phyloP scores from a whole-genome alignment of 2,888 invertebrate genomes.

The Anarsia innoxiella region DNA sequence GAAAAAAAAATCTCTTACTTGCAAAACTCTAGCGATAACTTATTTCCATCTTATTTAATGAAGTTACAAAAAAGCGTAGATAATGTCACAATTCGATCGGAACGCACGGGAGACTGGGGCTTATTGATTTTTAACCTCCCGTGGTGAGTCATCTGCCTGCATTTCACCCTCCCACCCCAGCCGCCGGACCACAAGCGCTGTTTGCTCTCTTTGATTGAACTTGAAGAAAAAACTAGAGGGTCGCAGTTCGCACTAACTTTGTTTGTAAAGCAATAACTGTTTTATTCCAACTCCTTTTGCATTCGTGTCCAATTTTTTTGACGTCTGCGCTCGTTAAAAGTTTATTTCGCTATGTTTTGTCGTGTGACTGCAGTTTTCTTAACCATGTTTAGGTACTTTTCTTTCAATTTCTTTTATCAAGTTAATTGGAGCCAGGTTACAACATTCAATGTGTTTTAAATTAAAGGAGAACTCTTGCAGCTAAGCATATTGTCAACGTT shows the following conservation, averaged over 20 bases:
- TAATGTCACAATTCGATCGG: slow-evolving; percentile 16
- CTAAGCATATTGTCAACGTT: too few species aligned
- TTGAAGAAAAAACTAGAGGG: slow-evolving; percentile 38
- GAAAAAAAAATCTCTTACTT: too few species aligned
- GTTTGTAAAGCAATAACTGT: slow-evolving; percentile 48
- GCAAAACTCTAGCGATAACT: too few species aligned
- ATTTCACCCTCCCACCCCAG: slow-evolving; percentile 25
- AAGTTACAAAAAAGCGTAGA: too few species aligned
- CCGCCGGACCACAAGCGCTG: slow-evolving; percentile 34
- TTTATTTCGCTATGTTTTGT: slow-evolving; percentile 16
- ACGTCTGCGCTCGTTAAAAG: slow-evolving; percentile 31
- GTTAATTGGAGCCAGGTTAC: too few species aligned
- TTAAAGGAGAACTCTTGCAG: too few species aligned
- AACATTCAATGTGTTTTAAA: too few species aligned
- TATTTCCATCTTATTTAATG: too few species aligned
- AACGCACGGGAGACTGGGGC: slow-evolving; percentile 22
- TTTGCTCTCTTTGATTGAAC: slow-evolving; percentile 66
- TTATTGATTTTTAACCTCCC: slow-evolving; percentile 66
- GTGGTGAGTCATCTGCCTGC: slow-evolving; percentile 59
- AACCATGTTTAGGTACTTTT: too few species aligned
- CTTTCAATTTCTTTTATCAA: too few species aligned
- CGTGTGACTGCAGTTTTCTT: slow-evolving; percentile 11
- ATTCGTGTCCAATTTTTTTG: slow-evolving; percentile 20
- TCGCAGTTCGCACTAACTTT: slow-evolving; percentile 33
- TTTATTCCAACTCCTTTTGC: slow-evolving; percentile 25